Percentiles rank a stretch among this genome's conserved stretches.
phyloP scores from a whole-genome alignment of 2,888 invertebrate species.

The Blomia tropicalis region DNA sequence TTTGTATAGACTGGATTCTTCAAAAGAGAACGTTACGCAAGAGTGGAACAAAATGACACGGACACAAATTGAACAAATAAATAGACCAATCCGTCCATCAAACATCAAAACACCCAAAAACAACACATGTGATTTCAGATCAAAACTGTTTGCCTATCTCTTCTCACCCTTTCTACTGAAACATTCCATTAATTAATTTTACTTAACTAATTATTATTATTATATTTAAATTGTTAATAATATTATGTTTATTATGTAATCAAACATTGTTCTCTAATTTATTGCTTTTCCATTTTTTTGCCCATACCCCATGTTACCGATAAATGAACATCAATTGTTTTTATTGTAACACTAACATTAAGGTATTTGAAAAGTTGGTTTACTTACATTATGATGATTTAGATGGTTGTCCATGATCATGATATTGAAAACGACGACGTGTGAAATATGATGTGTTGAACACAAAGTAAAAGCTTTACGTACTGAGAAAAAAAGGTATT shows the following conservation, averaged over 20 bases:
- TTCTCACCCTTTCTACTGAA: neutral
- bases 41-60: neutral
- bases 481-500: too few species aligned
- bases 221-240: neutral
- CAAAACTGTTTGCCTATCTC: neutral
- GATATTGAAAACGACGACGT: too few species aligned
- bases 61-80: neutral
- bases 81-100: neutral
- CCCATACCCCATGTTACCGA: neutral
- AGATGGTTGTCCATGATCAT: too few species aligned
- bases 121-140: neutral
- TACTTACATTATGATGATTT: too few species aligned
- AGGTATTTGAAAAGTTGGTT: too few species aligned
- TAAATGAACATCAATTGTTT: neutral
- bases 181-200: neutral
- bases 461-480: too few species aligned
- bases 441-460: too few species aligned
- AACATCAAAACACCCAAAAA: too few species aligned
- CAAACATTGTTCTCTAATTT: too few species aligned
- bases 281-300: too few species aligned
- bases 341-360: too few species aligned
- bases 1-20: constrained; percentile 23
- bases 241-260: neutral
- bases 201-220: too few species aligned
- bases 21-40: neutral